These are phyloP conservation scores for Neotoma lepida DNA, from an alignment of 2,113 vertebrate genomes.

Conservation along the genomic window DNA sequence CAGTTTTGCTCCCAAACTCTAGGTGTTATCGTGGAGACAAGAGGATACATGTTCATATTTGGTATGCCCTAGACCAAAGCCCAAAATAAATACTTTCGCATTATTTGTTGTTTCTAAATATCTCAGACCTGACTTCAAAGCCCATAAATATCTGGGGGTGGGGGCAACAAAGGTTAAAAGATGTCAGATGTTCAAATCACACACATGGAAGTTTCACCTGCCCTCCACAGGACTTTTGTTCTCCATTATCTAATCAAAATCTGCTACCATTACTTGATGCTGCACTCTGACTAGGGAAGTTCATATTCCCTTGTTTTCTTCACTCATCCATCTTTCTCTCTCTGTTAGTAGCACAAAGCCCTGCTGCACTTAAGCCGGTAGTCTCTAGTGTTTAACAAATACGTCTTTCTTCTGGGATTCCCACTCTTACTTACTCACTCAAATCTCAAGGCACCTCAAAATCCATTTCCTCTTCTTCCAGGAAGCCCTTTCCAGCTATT, in stretches of 20 bases:
- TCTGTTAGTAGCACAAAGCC: not conserved
- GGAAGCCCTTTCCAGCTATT: not conserved
- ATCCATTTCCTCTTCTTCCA: not conserved
- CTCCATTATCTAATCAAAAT: conserved; percentile 1
- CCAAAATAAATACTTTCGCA: not conserved
- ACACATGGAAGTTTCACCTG: not conserved
- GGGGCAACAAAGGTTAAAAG: not conserved
- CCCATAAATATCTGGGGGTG: conserved; percentile 17
- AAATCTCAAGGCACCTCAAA: not conserved
- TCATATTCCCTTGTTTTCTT: not conserved
- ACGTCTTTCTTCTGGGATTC: not conserved
- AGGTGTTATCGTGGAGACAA: not conserved
- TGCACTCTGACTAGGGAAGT: not conserved
- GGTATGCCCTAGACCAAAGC: not conserved
- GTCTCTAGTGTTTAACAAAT: not conserved
- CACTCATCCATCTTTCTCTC: not conserved
- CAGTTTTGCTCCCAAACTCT: not conserved
- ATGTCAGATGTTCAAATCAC: not conserved
- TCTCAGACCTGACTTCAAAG: conserved; percentile 39
- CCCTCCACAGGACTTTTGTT: not conserved
- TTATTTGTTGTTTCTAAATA: conserved; percentile 11
- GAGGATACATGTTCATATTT: not conserved
- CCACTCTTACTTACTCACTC: not conserved
- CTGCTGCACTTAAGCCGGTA: not conserved
- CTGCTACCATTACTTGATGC: not conserved